Base-by-base conservation (phyloP, 2,797 vertebrate species). In the Myiothlypis chrysogaster region DNA sequence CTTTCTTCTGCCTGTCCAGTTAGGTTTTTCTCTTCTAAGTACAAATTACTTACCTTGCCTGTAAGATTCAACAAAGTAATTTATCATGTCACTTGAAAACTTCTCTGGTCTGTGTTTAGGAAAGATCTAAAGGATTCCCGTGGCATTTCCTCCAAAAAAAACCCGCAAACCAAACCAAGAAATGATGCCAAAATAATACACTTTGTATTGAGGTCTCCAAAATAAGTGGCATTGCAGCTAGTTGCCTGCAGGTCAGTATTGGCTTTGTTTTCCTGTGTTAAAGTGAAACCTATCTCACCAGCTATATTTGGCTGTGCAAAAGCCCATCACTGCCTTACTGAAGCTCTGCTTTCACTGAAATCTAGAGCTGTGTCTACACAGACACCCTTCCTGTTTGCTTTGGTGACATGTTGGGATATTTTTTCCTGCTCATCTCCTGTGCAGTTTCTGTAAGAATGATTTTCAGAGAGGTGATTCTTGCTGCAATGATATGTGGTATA, bases 41-140 rank as follows among this genome's bases (percentile, higher is more conserved):
- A 49, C 34, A 84, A 83, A 77, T 78, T 78, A 15, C 32, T 66
- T 89, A 71, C 56, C 76, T 71, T 77, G 86, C 16, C 41, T 46
- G 16, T 71, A 68, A 87, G 76, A 93, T 30, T 90, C 59, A 75
- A 63, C 32, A 47, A 66, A 73, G 32, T 71, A 19, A 91, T 95
- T 94, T 84, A 49, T 92, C 85, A 59, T 65, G 34, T 81, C 81
- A 86, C 64, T 87, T 94, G 66, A 82, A 88, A 93, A 90, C 61
- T 75, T 79, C 22, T 84, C 39, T 80, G 56, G 43, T 77, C 49
- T 92, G 24, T 89, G 27, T 85, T 87, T 85, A 87, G 87, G 41
- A 83, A 85, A 37, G 37, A 66, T 66, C 24, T 89, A 69, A 94
- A 94, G 49, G 17, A 71, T 73, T 81, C 25, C 30, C 0, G 1